Evolutionary conservation across 2,888 invertebrate genomes (phyloP).

Genomic region (Leuctra nigra): DNA sequence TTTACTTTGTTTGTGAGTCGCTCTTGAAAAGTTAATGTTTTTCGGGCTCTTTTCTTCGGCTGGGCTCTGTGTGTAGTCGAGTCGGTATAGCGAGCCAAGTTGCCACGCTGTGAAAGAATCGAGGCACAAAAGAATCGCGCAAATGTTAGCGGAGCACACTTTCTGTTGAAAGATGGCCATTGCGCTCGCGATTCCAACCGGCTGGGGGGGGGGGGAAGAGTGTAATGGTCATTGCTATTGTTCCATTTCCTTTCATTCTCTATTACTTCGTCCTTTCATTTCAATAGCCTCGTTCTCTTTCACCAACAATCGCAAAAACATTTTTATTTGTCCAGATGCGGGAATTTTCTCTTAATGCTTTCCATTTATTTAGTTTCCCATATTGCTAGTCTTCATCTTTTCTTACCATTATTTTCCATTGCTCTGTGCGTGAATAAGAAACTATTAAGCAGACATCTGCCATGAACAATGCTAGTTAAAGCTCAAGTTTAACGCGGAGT

Average conservation of each 20-base stretch:
- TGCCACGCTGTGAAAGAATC: no score
- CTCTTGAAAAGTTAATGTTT: conserved; percentile 12
- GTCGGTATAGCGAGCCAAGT: no score
- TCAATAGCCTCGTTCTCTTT: background rate
- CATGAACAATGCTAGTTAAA: background rate
- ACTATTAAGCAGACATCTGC: conserved; percentile 7
- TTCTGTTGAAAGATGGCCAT: conserved; percentile 20
- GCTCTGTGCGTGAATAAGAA: background rate
- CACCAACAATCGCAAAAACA: conserved; percentile 10
- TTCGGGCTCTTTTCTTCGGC: conserved; percentile 9
- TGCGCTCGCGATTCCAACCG: conserved; percentile 12
- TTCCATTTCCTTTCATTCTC: conserved; percentile 13
- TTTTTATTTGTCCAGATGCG: conserved; percentile 23
- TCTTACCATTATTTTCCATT: background rate
- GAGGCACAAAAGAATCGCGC: conserved; percentile 14
- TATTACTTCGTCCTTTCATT: conserved; percentile 12
- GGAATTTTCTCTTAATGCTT: conserved; percentile 16
- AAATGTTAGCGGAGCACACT: conserved; percentile 14
- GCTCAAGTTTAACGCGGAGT: background rate
- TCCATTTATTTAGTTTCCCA: conserved; percentile 13
- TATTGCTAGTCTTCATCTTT: conserved; percentile 8
- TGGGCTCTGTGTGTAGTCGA: no score
- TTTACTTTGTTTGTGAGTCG: conserved; percentile 10
- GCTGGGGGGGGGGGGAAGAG: no score
- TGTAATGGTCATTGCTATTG: conserved; percentile 25